A percentile compares a stretch with the other conserved stretches of the same genome.
Evolutionary conservation across 2,888 invertebrate genomes (phyloP).

Genomic region (Schizotus pectinicornis): DNA sequence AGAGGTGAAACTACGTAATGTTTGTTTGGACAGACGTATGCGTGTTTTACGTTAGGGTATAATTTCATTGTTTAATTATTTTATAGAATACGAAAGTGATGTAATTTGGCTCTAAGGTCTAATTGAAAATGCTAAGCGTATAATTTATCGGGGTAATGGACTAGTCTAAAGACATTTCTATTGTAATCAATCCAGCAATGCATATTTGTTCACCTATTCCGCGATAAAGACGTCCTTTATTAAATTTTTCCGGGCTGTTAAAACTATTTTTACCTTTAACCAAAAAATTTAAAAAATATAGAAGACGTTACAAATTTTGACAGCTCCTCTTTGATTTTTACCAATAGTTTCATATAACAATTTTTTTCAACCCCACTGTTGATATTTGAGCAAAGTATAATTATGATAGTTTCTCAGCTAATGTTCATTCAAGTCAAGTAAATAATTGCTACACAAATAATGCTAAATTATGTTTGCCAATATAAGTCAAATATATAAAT

Average conservation of each 20-base stretch:
- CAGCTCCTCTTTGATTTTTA: too few relatives aligned
- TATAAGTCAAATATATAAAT: too few relatives aligned
- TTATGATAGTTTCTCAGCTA: too few relatives aligned
- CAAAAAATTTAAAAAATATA: not conserved
- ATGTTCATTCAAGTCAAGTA: too few relatives aligned
- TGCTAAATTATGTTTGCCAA: too few relatives aligned
- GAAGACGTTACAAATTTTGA: too few relatives aligned
- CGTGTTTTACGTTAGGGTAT: slow-evolving; percentile 33
- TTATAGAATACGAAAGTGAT: slow-evolving; percentile 38
- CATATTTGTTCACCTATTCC: not conserved
- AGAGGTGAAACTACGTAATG: not conserved
- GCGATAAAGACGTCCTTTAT: not conserved
- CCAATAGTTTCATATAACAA: too few relatives aligned
- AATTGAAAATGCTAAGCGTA: slow-evolving; percentile 15
- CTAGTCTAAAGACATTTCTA: not conserved
- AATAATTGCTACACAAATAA: too few relatives aligned
- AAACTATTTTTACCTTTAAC: not conserved
- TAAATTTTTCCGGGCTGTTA: not conserved
- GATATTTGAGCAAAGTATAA: too few relatives aligned
- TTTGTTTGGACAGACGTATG: slow-evolving; percentile 22
- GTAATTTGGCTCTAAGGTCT: slow-evolving; percentile 26
- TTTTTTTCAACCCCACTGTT: too few relatives aligned
- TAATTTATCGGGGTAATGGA: slow-evolving; percentile 26
- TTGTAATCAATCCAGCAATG: not conserved
- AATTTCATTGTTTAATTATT: slow-evolving; percentile 37